phyloP scores from a whole-genome alignment of 2,888 invertebrate species.

The Athalia circularis region DNA sequence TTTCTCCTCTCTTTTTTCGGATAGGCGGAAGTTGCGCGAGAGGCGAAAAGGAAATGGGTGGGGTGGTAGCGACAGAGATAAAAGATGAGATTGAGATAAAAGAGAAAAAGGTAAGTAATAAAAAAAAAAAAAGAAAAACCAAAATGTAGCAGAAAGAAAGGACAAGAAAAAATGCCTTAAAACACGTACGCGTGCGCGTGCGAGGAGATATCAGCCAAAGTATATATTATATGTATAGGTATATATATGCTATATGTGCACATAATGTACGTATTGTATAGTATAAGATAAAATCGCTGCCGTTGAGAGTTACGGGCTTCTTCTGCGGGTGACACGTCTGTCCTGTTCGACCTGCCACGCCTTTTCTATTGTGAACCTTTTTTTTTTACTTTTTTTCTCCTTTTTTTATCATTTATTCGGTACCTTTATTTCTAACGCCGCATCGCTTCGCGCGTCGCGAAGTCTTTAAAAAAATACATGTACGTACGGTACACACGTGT shows the following conservation, averaged over 20 bases:
- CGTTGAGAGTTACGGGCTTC: slow-evolving; percentile 54
- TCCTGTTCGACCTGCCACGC: slow-evolving; percentile 52
- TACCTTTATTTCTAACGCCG: slow-evolving; percentile 20
- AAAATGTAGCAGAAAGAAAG: slow-evolving; percentile 28
- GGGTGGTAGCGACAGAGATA: no score
- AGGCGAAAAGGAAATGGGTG: no score
- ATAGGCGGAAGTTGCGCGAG: no score
- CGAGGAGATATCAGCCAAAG: slow-evolving; percentile 49
- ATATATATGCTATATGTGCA: no score
- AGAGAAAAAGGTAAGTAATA: slow-evolving; percentile 4
- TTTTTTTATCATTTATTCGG: neutral
- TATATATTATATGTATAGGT: no score
- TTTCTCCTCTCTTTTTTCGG: no score
- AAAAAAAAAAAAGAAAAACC: slow-evolving; percentile 26
- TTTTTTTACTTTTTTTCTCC: slow-evolving; percentile 14
- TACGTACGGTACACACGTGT: no score
- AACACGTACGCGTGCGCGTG: slow-evolving; percentile 1
- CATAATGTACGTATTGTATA: no score
- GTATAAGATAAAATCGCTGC: slow-evolving; percentile 52
- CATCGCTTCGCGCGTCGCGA: neutral
- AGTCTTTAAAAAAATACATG: neutral
- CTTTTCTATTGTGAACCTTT: slow-evolving; percentile 54
- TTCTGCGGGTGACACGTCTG: slow-evolving; percentile 57
- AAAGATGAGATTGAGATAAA: no score
- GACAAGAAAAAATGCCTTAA: slow-evolving; percentile 12